phyloP scores from a whole-genome alignment of 2,797 vertebrate genomes.

The Crax fasciolata region DNA sequence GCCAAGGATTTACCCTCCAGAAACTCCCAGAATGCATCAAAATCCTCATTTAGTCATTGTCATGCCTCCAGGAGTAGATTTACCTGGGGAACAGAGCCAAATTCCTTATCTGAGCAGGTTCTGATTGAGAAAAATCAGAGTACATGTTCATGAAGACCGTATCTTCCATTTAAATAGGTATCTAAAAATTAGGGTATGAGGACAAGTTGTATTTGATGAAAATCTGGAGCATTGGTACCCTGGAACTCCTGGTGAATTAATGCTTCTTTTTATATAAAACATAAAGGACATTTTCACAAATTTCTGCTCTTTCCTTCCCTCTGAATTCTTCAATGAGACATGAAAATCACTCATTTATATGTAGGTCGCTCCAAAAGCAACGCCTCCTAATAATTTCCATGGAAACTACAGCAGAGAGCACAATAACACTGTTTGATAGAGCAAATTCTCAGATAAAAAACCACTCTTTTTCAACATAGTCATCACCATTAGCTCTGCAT shows the following conservation, averaged over 20 bases:
- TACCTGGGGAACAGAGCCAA: not conserved
- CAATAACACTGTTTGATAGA: too few species aligned
- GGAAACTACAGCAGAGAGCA: too few species aligned
- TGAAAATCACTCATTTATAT: not conserved
- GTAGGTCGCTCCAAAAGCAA: not conserved
- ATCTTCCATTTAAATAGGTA: not conserved
- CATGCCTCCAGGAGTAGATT: not conserved
- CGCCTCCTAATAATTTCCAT: too few species aligned
- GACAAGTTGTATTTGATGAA: not conserved
- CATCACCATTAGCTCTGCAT: too few species aligned
- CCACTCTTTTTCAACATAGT: too few species aligned
- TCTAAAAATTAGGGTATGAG: not conserved
- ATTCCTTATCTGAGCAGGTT: not conserved
- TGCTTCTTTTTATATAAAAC: not conserved
- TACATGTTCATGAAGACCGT: not conserved
- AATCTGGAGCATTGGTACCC: not conserved
- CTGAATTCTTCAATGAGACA: not conserved
- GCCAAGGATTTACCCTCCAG: not conserved
- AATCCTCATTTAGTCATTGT: conserved; percentile 10
- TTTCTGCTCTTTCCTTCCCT: not conserved
- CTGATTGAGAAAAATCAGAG: not conserved
- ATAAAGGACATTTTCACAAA: not conserved
- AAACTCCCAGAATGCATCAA: not conserved
- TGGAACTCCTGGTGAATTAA: not conserved
- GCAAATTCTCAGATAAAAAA: too few species aligned